These are phyloP conservation scores for Sclerodermus sp. DNA, from an alignment of 2,888 invertebrate genomes.

Conservation along the genomic window DNA sequence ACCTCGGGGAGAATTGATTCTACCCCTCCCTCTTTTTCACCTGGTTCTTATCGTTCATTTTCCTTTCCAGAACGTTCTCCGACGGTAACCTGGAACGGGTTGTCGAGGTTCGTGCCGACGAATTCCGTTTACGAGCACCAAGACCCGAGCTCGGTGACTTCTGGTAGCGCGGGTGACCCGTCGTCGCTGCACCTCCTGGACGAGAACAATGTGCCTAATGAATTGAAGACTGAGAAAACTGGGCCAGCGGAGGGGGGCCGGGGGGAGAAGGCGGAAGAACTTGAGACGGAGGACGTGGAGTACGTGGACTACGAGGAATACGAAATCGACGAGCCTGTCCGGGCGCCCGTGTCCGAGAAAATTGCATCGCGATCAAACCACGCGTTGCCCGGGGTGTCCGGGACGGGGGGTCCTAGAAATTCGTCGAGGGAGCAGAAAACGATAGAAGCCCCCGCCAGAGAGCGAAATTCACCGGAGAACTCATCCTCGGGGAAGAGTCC, in stretches of 20 bases:
- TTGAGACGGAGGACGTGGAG: slow-evolving; percentile 27
- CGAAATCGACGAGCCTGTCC: not conserved
- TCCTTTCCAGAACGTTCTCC: slow-evolving; percentile 27
- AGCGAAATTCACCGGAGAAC: too few relatives aligned
- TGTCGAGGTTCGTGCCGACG: slow-evolving; percentile 38
- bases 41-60: too few relatives aligned
- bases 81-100: slow-evolving; percentile 33
- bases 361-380: too few relatives aligned
- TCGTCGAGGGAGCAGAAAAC: too few relatives aligned
- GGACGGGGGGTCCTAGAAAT: too few relatives aligned
- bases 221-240: slow-evolving; percentile 13
- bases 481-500: too few relatives aligned
- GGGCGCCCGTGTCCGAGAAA: too few relatives aligned
- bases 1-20: too few relatives aligned
- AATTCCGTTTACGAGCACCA: slow-evolving; percentile 44
- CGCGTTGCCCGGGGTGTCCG: too few relatives aligned
- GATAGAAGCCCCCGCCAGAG: too few relatives aligned
- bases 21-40: too few relatives aligned
- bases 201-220: slow-evolving; percentile 33
- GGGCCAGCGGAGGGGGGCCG: slow-evolving; percentile 8
- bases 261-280: slow-evolving; percentile 19
- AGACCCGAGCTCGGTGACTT: slow-evolving; percentile 18
- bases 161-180: slow-evolving; percentile 16
- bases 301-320: slow-evolving; percentile 13
- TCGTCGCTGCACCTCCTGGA: slow-evolving; percentile 22